Base-by-base conservation (phyloP, 2,113 vertebrate species). In the Hippotragus niger region DNA sequence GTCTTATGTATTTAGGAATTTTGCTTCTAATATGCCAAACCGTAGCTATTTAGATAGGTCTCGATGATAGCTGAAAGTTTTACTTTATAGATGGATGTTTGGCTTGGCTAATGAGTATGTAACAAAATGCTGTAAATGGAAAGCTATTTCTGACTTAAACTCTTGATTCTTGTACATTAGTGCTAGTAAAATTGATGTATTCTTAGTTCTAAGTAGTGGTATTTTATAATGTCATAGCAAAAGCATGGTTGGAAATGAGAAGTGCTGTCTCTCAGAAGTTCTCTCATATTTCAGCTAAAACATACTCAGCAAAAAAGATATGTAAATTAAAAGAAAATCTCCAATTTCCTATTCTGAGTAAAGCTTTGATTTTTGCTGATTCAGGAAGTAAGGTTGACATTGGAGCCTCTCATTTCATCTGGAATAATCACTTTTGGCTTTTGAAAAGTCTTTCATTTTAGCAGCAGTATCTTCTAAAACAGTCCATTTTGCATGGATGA, bases 241-340 rank as follows among this genome's bases (percentile, higher is more conserved):
- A 98, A 98, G 93, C 97, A 92, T 40, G 95, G 95, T 96, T 98
- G 96, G 98, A 98, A 99, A 98, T 97, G 97, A 98, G 98, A 98
- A 99, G 96, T 98, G 98, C 98, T 98, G 97, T 98, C 98, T 99
- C 98, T 98, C 96, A 98, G 98, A 98, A 98, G 98, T 99, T 99
- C 97, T 98, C 98, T 98, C 98, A 99, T 82, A 81, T 99, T 98
- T 98, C 98, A 99, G 98, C 97, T 99, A 98, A 99, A 99, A 98
- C 98, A 98, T 98, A 98, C 98, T 98, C 98, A 98, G 98, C 98
- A 99, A 98, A 97, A 99, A 99, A 98, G 99, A 98, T 99, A 99
- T 99, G 99, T 99, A 99, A 99, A 99, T 99, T 98, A 98, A 98
- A 98, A 98, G 98, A 98, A 99, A 99, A 98, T 98, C 98, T 99